Base-by-base conservation (phyloP, 2,113 vertebrate species). In the Xerus inauris region DNA sequence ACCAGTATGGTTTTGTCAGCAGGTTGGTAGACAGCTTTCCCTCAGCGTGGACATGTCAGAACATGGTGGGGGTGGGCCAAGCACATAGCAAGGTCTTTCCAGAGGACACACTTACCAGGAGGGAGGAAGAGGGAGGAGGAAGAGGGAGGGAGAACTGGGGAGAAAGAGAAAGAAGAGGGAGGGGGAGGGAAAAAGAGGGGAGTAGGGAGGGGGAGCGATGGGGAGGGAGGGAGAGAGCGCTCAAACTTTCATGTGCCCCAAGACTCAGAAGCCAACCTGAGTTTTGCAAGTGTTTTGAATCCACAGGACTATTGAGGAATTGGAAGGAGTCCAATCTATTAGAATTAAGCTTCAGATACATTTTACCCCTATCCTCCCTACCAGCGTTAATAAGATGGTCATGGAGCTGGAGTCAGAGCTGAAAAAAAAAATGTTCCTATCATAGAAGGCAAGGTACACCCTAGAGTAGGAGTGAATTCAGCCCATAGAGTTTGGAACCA, bases 301-400 rank as follows among this genome's bases (percentile, higher is more conserved):
- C 65, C 80, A 91, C 89, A 96, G 75, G 83, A 92, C 42, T 64
- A 77, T 20, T 3, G 72, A 59, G 62, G 40, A 79, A 80, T 38
- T 96, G 75, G 92, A 97, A 94, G 71, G 10, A 87, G n/a, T 82
- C 82, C 90, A 94, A 89, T 19, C 77, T 92, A 57, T 76, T 89
- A 96, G 38, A 97, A 90, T 81, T 72, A 96, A 91, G 82, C 62
- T 42, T 96, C 75, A 32, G 87, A 92, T 92, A 93, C 57, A 97
- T 94, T 90, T 93, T 73, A 75, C 65, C 91, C n/a, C 54, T 81
- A 6, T 81, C n/a, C 42, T 94, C 54, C 89, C n/a, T 76, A 54
- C 54, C 45, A n/a, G 83, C 69, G 81, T 96, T 95, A 96, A 71
- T 90, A 97, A 92, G 77, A 95, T 59, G 49, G 17, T 90, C 47